Percentiles rank a stretch among this genome's conserved stretches.
Conservation (phyloP, 2,888 invertebrate genomes). For the Spodoptera exigua region DNA sequence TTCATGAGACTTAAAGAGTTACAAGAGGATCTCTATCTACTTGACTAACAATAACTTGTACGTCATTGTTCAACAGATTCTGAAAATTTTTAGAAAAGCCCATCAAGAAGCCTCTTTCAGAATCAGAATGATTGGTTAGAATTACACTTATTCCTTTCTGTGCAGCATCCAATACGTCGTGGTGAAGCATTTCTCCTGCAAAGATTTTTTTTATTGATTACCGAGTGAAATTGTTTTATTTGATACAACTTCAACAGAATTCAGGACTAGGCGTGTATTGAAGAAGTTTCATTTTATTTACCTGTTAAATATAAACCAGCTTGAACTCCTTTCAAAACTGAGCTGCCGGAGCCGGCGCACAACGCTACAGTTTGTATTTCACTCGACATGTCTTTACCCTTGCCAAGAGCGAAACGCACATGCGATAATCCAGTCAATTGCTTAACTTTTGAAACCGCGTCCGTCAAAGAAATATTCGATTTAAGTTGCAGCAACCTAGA, state of each 20-base stretch:
- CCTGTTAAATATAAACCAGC: conserved; percentile 96
- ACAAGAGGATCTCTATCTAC: conserved; percentile 94
- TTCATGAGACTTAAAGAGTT: conserved; percentile 87
- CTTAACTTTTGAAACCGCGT: conserved; percentile 92
- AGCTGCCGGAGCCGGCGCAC: conserved; percentile 97
- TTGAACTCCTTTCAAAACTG: conserved; percentile 91
- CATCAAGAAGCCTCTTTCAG: conserved; percentile 95
- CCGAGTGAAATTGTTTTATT: too few relatives aligned
- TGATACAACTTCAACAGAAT: not conserved
- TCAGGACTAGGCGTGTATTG: not conserved
- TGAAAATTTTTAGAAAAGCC: conserved; percentile 85
- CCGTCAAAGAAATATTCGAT: conserved; percentile 79
- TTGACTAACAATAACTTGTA: conserved; percentile 92
- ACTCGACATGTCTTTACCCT: conserved; percentile 76
- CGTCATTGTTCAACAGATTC: conserved; percentile 80
- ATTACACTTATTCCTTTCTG: conserved; percentile 94
- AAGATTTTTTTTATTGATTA: conserved; percentile 20
- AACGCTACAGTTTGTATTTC: conserved; percentile 92
- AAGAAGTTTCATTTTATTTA: conserved; percentile 41
- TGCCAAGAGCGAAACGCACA: conserved; percentile 93
- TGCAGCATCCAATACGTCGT: conserved; percentile 96
- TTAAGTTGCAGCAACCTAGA: conserved; percentile 74
- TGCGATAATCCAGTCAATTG: conserved; percentile 91
- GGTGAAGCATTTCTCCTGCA: conserved; percentile 97
- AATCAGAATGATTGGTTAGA: conserved; percentile 97